A percentile compares a stretch with the other conserved stretches of the same genome.
Conservation (phyloP, 2,797 vertebrate species). For the Cynodonichthys magdalenae region DNA sequence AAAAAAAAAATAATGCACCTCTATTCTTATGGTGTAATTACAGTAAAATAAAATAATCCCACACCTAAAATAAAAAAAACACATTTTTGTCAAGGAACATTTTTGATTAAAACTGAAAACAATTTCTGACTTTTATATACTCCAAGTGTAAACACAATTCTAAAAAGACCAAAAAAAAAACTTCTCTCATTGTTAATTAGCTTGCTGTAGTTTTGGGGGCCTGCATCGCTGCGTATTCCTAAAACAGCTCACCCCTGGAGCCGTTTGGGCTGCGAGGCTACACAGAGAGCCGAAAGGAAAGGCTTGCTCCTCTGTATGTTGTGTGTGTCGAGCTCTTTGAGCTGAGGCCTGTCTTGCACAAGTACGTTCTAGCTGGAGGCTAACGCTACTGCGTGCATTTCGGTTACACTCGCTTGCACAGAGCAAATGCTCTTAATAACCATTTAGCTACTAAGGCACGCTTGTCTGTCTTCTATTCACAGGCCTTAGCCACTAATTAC, state of each 20-base stretch:
- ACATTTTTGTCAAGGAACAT: neutral
- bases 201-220: neutral
- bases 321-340: conserved; percentile 26
- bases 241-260: conserved; percentile 10
- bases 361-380: conserved; percentile 52
- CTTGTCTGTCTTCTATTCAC: conserved; percentile 74
- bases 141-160: neutral
- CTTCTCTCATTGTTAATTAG: neutral
- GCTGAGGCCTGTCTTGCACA: conserved; percentile 34
- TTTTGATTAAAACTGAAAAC: neutral
- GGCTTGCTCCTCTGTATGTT: conserved; percentile 32
- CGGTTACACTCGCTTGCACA: conserved; percentile 65
- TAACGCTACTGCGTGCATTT: conserved; percentile 57
- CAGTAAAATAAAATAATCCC: neutral
- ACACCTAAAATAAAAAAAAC: neutral
- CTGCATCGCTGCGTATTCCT: conserved; percentile 21
- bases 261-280: conserved; percentile 11
- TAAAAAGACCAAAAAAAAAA: neutral
- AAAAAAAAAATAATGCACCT: neutral
- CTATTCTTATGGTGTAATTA: neutral
- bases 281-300: conserved; percentile 18
- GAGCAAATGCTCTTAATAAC: conserved; percentile 80
- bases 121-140: neutral
- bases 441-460: conserved; percentile 81
- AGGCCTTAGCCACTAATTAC: conserved; percentile 76